Conservation (phyloP, 2,888 invertebrate species). For the Pollenia labialis region DNA sequence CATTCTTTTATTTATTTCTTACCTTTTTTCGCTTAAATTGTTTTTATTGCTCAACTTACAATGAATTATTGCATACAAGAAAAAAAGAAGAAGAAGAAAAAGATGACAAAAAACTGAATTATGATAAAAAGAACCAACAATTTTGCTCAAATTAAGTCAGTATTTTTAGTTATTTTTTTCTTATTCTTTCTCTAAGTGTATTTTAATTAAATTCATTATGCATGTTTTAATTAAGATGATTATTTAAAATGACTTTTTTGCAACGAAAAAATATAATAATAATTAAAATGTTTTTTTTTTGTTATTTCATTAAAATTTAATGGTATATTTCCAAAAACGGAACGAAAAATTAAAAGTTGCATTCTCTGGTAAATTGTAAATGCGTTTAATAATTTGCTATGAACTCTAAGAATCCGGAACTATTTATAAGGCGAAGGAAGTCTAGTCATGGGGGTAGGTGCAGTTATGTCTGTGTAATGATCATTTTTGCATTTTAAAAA, state of each 20-base stretch:
- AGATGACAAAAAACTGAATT: slow-evolving; percentile 18
- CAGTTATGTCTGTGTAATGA: no score
- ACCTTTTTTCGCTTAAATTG: slow-evolving; percentile 2
- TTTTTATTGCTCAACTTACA: slow-evolving; percentile 57
- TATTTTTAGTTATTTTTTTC: slow-evolving; percentile 10
- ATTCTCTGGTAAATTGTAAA: slow-evolving; percentile 1
- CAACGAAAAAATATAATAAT: slow-evolving; percentile 16
- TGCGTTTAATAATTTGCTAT: background rate
- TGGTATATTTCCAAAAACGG: slow-evolving; percentile 61
- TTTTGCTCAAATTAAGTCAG: slow-evolving; percentile 60
- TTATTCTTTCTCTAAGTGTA: slow-evolving; percentile 51
- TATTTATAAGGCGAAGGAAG: slow-evolving; percentile 7
- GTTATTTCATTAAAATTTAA: slow-evolving; percentile 53
- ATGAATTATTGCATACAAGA: slow-evolving; percentile 37
- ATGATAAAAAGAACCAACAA: slow-evolving; percentile 44
- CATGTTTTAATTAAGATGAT: slow-evolving; percentile 71
- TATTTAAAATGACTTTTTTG: slow-evolving; percentile 69
- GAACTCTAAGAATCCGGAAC: slow-evolving; percentile 51
- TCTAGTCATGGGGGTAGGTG: background rate
- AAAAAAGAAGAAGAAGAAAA: background rate
- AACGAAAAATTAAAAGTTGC: slow-evolving; percentile 34
- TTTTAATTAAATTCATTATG: slow-evolving; percentile 71
- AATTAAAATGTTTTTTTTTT: slow-evolving; percentile 64
- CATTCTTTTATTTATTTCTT: slow-evolving; percentile 71
- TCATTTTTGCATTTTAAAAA: no score